Percentiles rank a stretch among this genome's conserved stretches.
Evolutionary conservation across 2,797 vertebrate genomes (phyloP).

Genomic region (Poecilia wingei): DNA sequence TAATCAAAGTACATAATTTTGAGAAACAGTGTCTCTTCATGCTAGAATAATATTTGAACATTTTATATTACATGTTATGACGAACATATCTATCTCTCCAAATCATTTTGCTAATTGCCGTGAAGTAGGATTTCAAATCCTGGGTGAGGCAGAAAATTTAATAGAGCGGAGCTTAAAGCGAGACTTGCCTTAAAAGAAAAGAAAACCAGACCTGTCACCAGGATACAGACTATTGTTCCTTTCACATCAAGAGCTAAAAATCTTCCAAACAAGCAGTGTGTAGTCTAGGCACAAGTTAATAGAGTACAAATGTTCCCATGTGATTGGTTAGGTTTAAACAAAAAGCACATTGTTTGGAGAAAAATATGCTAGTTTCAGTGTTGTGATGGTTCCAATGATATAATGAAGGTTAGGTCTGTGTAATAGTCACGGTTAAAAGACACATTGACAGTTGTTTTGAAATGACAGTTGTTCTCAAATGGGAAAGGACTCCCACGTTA

Average conservation of each 20-base stretch:
- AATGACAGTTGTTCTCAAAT: constrained; percentile 6
- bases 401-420: neutral
- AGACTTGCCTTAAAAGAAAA: neutral
- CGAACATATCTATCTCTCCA: neutral
- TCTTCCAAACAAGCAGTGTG: neutral
- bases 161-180: neutral
- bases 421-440: constrained; percentile 8
- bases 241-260: neutral
- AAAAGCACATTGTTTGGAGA: neutral
- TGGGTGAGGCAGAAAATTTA: constrained; percentile 14
- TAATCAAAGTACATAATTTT: neutral
- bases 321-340: neutral
- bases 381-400: neutral
- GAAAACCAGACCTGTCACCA: neutral
- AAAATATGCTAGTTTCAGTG: neutral
- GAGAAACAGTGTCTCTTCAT: neutral
- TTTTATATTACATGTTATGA: constrained; percentile 4
- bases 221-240: neutral
- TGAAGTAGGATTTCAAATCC: neutral
- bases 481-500: neutral
- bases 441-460: constrained; percentile 7
- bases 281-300: neutral
- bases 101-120: constrained; percentile 6
- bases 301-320: neutral
- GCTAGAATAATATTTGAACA: neutral